phyloP scores from a whole-genome alignment of 2,113 vertebrate species.

The Ictalurus furcatus region DNA sequence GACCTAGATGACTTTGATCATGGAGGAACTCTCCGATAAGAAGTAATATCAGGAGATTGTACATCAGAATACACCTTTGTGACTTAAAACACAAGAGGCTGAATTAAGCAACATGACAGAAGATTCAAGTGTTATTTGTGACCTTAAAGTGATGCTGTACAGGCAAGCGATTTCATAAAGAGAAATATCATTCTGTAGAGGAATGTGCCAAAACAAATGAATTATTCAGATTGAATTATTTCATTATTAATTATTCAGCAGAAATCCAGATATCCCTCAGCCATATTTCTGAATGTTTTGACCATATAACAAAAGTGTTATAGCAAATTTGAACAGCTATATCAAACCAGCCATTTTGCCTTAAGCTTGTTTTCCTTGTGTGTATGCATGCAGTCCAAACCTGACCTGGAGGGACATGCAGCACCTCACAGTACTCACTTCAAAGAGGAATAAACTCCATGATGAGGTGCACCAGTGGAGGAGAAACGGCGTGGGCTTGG shows the following conservation, averaged over 20 bases:
- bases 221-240: not conserved
- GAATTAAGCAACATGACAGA: not conserved
- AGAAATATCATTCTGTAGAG: not conserved
- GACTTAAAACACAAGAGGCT: not conserved
- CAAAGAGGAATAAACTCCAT: conserved; percentile 96
- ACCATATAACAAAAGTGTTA: not conserved
- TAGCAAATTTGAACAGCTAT: not conserved
- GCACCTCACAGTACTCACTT: conserved; percentile 94
- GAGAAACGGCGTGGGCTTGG: conserved; percentile 92
- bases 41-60: not conserved
- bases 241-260: not conserved
- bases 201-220: not conserved
- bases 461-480: conserved; percentile 97
- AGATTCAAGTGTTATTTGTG: not conserved
- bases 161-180: not conserved
- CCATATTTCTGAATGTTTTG: not conserved
- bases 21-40: not conserved
- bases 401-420: conserved; percentile 98
- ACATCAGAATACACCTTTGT: not conserved
- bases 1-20: not conserved
- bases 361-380: not conserved
- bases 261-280: not conserved
- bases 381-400: conserved; percentile 72
- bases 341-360: not conserved
- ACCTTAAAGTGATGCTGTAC: not conserved